Conservation (phyloP, 35 echinoderm and acorn worm genomes). For the Lytechinus pictus region DNA sequence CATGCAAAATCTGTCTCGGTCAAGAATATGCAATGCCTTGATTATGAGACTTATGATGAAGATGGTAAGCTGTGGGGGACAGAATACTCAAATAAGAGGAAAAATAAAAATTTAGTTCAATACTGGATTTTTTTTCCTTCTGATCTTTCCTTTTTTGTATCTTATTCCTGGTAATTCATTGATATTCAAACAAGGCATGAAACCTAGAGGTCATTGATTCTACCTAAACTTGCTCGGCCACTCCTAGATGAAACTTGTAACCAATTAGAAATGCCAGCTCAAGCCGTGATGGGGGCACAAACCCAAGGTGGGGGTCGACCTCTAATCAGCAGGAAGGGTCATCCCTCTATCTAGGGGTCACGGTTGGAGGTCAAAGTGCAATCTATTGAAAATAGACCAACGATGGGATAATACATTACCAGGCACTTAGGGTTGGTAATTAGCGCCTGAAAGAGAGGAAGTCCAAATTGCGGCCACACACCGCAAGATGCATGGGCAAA, state of each 20-base stretch:
- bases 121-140: background rate
- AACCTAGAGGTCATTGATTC: background rate
- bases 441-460: background rate
- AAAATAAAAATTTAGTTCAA: background rate
- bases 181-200: background rate
- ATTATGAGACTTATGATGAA: background rate
- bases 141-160: background rate
- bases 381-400: background rate
- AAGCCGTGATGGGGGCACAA: background rate
- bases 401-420: background rate
- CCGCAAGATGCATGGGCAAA: background rate
- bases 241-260: background rate
- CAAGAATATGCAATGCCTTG: constrained; percentile 11
- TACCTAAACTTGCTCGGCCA: background rate
- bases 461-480: background rate
- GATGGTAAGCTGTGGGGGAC: background rate
- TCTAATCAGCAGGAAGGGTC: constrained; percentile 13
- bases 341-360: constrained; percentile 33
- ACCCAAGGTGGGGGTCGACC: background rate
- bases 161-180: background rate
- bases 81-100: background rate
- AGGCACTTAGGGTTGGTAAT: background rate
- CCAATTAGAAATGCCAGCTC: constrained; percentile 1
- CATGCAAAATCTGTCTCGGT: background rate
- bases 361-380: background rate